Conservation (phyloP, 1,140 invertebrate species). For the Medauroidea extradentata region DNA sequence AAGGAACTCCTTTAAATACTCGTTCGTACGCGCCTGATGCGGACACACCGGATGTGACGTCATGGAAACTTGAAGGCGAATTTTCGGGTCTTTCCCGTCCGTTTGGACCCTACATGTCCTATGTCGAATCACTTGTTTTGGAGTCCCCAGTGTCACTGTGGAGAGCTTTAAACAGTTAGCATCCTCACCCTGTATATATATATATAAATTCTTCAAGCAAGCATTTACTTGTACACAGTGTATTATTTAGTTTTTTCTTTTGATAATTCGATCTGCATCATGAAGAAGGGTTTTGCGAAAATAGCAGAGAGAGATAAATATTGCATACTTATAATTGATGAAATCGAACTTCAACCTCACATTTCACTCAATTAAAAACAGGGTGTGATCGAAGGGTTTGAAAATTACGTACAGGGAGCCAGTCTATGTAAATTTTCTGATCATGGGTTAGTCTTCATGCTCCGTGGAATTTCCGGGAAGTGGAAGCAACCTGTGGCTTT, state of each 20-base stretch:
- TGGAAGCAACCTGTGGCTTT: constrained; percentile 25
- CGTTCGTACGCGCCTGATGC: too few relatives aligned
- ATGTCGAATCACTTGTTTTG: too few relatives aligned
- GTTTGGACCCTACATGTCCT: too few relatives aligned
- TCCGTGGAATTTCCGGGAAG: constrained; percentile 14
- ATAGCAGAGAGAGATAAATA: constrained; percentile 1
- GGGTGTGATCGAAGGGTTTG: constrained; percentile 21
- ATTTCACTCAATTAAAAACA: constrained; percentile 11
- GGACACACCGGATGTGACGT: too few relatives aligned
- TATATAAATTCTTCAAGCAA: too few relatives aligned
- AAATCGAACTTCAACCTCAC: constrained; percentile 11
- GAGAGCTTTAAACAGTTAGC: too few relatives aligned
- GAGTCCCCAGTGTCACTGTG: too few relatives aligned
- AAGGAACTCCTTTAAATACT: too few relatives aligned
- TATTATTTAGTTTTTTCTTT: background rate
- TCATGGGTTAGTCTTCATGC: constrained; percentile 26
- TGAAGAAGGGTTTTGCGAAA: background rate
- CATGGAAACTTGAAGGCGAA: too few relatives aligned
- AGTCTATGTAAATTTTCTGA: constrained; percentile 17
- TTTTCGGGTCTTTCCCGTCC: too few relatives aligned
- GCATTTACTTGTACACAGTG: constrained; percentile 16
- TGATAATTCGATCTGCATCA: constrained; percentile 13
- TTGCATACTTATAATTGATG: constrained; percentile 15
- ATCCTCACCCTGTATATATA: too few relatives aligned
- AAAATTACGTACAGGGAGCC: constrained; percentile 1